A percentile compares a stretch with the other conserved stretches of the same genome.
Conservation (phyloP, 2,888 invertebrate species). For the Apotomis betuletana region DNA sequence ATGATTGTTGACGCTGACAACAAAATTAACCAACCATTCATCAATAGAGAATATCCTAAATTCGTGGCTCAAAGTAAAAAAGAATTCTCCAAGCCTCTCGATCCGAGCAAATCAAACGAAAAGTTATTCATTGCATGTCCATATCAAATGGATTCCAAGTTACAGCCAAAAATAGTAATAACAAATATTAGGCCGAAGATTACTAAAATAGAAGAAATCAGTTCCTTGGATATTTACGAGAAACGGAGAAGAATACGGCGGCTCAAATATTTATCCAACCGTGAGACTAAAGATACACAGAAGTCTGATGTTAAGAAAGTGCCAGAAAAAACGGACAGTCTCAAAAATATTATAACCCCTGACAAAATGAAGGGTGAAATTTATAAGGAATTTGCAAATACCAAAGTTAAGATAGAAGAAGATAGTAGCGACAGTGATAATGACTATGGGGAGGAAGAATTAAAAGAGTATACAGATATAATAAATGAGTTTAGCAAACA, state of each 20-base stretch:
- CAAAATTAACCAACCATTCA: conserved; percentile 58
- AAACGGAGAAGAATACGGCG: conserved; percentile 76
- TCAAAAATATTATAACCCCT: conserved; percentile 68
- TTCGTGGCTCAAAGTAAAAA: conserved; percentile 55
- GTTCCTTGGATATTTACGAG: conserved; percentile 82
- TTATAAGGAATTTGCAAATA: conserved; percentile 67
- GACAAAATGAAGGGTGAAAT: conserved; percentile 72
- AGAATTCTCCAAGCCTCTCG: conserved; percentile 59
- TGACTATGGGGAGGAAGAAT: conserved; percentile 79
- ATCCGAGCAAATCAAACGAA: conserved; percentile 62
- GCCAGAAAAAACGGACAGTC: conserved; percentile 52
- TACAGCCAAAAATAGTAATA: conserved; percentile 72
- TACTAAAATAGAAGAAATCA: conserved; percentile 66
- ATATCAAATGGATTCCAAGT: conserved; percentile 70
- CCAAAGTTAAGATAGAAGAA: conserved; percentile 63
- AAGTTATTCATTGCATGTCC: conserved; percentile 71
- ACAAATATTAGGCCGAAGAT: conserved; percentile 67
- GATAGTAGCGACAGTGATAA: conserved; percentile 73
- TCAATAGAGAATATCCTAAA: conserved; percentile 60
- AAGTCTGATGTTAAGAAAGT: conserved; percentile 56
- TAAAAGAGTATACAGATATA: conserved; percentile 77
- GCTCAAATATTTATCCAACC: conserved; percentile 67
- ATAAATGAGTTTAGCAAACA: conserved; percentile 72
- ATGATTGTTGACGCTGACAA: conserved; percentile 67
- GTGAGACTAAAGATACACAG: conserved; percentile 54